phyloP scores from a whole-genome alignment of 1,140 invertebrate genomes.

The Sitobion miscanthi region DNA sequence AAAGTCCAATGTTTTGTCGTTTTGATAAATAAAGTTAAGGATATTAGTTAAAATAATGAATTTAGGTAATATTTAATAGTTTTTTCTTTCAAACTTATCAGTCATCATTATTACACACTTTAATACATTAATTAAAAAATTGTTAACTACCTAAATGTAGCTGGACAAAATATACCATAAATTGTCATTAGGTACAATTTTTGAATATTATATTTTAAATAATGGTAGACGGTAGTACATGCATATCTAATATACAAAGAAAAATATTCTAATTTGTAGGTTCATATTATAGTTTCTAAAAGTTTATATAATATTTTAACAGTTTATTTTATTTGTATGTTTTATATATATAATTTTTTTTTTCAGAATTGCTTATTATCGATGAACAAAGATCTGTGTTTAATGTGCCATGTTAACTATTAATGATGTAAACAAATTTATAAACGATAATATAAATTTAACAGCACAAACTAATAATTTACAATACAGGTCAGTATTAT shows the following conservation, averaged over 20 bases:
- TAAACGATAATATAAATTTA: conserved; percentile 29
- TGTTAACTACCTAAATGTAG: background rate
- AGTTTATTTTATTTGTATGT: background rate
- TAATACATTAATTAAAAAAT: background rate
- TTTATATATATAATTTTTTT: background rate
- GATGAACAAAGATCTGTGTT: background rate
- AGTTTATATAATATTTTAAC: background rate
- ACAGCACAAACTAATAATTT: conserved; percentile 14
- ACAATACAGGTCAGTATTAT: conserved; percentile 45
- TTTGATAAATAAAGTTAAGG: too few relatives aligned
- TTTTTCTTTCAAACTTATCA: too few relatives aligned
- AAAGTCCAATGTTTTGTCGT: too few relatives aligned
- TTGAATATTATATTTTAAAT: too few relatives aligned
- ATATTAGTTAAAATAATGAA: too few relatives aligned
- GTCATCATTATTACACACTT: too few relatives aligned
- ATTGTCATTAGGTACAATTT: too few relatives aligned
- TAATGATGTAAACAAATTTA: conserved; percentile 27
- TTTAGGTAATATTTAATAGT: too few relatives aligned
- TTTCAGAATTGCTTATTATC: conserved; percentile 24
- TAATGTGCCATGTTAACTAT: conserved; percentile 18
- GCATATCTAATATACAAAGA: background rate
- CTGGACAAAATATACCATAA: too few relatives aligned
- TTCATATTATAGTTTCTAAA: background rate
- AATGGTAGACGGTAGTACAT: too few relatives aligned
- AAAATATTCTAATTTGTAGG: background rate